These are phyloP conservation scores for Corvus cornix DNA, from an alignment of 2,113 vertebrate species.

Conservation along the genomic window DNA sequence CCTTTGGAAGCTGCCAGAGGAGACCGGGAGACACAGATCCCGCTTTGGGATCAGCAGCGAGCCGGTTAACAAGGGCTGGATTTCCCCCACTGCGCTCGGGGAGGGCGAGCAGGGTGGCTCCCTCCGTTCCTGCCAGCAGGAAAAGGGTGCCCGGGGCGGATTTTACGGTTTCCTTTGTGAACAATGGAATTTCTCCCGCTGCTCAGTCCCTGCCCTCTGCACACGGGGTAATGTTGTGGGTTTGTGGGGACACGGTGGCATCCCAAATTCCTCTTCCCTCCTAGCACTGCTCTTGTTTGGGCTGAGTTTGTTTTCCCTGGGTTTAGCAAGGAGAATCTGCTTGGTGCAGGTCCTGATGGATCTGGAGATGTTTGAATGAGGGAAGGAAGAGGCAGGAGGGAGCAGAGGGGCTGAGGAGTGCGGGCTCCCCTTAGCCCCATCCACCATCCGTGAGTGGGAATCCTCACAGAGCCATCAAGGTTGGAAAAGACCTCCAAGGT, in stretches of 20 bases:
- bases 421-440: rapidly evolving
- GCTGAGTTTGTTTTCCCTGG: neutral
- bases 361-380: neutral
- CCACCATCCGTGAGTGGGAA: rapidly evolving
- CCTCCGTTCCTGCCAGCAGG: neutral
- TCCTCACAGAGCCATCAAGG: neutral
- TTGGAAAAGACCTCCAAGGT: neutral
- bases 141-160: neutral
- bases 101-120: neutral
- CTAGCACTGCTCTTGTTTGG: neutral
- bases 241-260: rapidly evolving
- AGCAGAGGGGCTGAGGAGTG: neutral
- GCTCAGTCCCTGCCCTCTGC: rapidly evolving
- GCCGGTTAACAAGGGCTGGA: neutral
- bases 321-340: neutral
- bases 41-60: neutral
- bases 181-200: neutral
- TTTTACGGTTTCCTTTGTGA: neutral
- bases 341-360: rapidly evolving
- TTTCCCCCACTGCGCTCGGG: rapidly evolving
- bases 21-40: neutral
- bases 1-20: neutral
- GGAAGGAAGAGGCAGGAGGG: neutral
- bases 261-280: rapidly evolving
- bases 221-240: rapidly evolving